Evolutionary conservation across 2,797 vertebrate species (phyloP), one percentile per base, ranked within the genome.

Genomic region (Glyptemys insculpta): DNA sequence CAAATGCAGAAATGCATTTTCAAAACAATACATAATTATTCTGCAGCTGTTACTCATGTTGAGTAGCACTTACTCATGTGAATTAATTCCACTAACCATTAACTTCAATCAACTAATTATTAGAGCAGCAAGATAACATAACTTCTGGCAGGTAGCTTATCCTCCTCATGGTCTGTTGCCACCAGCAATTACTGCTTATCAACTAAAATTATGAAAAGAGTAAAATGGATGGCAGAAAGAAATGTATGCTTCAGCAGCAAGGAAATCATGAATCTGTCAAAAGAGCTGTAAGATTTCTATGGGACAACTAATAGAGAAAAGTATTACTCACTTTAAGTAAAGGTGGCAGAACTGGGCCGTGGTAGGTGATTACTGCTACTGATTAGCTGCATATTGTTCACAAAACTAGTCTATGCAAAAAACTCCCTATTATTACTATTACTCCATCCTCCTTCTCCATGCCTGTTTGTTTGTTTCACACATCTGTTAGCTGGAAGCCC

Each of bases 241-340:
- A 89, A 74, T 89, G 88, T 52, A 89, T 93, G 84, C 81, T 89
- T 90, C 90, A 86, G 52, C 76, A 50, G 81, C 56, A 95, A 87
- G 52, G 56, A 94, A 80, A 19, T 41, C 83, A 91, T 79, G 86
- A 88, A 89, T 72, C 56, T 83, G 81, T 86, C 79, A 53, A 53
- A 94, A 91, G 88, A 0, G 27, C 79, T 41, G 8, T 62, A 49
- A 15, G 86, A 25, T 23, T 31, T 23, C 37, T 74, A 27, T 87
- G 15, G 6, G 23, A 84, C 89, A 87, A 41, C n/a, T n/a, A 44
- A 15, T 44, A 53, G 27, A 59, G 29, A 3, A 8, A 34, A 27
- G 6, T 50, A 56, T 1, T 14, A 57, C 0, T 1, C 18, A 27
- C n/a, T 81, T 82, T 0, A 2, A 6, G 49, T 41, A 50, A 83